phyloP scores from a whole-genome alignment of 2,797 vertebrate species.

The Psittacula echo region DNA sequence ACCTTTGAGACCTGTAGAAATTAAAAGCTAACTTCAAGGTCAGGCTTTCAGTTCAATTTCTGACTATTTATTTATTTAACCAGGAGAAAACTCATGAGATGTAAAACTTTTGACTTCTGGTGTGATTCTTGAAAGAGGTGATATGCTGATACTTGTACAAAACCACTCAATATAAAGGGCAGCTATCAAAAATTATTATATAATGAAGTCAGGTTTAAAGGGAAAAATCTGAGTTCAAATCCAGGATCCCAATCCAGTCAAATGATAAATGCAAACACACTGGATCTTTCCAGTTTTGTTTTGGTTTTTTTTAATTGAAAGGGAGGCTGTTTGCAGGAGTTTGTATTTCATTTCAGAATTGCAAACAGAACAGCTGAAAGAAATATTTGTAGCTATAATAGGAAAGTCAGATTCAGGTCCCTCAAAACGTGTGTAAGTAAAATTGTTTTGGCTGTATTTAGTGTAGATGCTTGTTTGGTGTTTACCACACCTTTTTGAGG shows the following conservation, averaged over 20 bases:
- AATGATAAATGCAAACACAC: background rate
- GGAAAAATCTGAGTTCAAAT: background rate
- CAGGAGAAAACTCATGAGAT: background rate
- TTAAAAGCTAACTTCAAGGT: background rate
- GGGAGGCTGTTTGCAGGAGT: background rate
- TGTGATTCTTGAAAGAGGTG: background rate
- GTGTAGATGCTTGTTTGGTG: background rate
- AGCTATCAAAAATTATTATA: background rate
- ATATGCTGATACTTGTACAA: background rate
- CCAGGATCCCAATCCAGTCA: background rate
- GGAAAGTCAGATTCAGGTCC: background rate
- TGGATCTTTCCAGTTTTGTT: background rate
- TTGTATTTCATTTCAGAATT: background rate
- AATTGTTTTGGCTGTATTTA: background rate
- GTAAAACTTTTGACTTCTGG: background rate
- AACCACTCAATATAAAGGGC: background rate
- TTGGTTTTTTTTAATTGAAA: background rate
- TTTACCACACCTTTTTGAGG: background rate
- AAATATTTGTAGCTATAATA: background rate
- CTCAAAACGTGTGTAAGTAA: background rate
- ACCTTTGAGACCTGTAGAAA: background rate
- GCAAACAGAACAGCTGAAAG: background rate
- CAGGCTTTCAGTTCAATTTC: background rate
- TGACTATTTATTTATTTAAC: constrained; percentile 8
- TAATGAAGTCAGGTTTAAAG: background rate